phyloP scores from a whole-genome alignment of 2,113 vertebrate genomes.

The Channa maculata region DNA sequence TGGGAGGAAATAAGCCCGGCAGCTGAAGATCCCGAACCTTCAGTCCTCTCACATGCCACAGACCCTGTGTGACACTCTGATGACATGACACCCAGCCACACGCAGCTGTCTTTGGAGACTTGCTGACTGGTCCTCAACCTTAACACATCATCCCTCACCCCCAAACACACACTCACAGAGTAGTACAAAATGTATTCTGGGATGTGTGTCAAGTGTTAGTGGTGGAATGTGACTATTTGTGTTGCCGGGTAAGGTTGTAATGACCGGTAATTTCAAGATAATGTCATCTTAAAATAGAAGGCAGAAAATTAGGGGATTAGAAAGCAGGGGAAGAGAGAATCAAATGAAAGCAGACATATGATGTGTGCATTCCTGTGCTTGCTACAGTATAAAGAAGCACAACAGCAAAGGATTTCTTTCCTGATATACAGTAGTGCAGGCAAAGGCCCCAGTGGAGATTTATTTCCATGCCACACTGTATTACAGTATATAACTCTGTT shows the following conservation, averaged over 20 bases:
- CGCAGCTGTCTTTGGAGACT: slow-evolving; percentile 64
- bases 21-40: neutral
- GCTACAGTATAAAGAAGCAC: neutral
- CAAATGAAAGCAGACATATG: neutral
- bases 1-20: neutral
- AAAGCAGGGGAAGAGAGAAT: neutral
- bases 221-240: slow-evolving; percentile 1
- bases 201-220: neutral
- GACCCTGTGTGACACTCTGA: slow-evolving; percentile 1
- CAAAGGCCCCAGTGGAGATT: neutral
- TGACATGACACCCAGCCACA: slow-evolving; percentile 37
- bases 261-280: neutral
- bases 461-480: neutral
- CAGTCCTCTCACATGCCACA: slow-evolving; percentile 22
- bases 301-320: neutral
- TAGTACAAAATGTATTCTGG: slow-evolving; percentile 1
- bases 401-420: neutral
- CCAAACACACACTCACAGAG: neutral
- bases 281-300: neutral
- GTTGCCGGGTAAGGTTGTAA: slow-evolving; percentile 15
- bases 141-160: slow-evolving; percentile 26
- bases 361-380: neutral
- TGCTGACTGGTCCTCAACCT: slow-evolving; percentile 33
- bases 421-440: neutral
- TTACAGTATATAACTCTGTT: no score